phyloP scores from a whole-genome alignment of 2,888 invertebrate genomes.

The Resseliella maxima region DNA sequence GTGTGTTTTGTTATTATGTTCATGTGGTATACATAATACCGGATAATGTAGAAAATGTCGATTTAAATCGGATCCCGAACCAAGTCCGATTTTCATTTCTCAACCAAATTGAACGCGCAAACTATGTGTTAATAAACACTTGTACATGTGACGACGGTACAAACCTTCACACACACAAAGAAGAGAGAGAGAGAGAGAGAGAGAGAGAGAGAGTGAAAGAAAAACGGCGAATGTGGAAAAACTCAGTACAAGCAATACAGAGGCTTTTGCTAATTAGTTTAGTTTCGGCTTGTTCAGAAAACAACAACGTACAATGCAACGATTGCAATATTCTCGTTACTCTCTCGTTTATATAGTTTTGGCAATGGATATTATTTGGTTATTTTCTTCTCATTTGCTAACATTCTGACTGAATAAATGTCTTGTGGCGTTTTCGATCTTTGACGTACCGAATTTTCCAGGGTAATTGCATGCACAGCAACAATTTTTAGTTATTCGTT shows the following conservation, averaged over 20 bases:
- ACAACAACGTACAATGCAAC: not conserved
- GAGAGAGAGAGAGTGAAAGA: no score
- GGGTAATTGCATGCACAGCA: not conserved
- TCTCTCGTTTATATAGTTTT: not conserved
- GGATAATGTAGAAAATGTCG: not conserved
- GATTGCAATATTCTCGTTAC: not conserved
- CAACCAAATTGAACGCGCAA: not conserved
- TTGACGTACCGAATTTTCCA: constrained; percentile 1
- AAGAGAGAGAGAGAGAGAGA: no score
- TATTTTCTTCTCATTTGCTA: constrained; percentile 7
- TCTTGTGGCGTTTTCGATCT: constrained; percentile 35
- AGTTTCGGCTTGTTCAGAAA: constrained; percentile 4
- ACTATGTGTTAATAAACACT: no score
- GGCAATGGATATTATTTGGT: constrained; percentile 20
- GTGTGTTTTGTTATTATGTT: not conserved
- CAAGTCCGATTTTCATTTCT: no score
- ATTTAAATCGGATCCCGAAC: not conserved
- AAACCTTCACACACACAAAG: no score
- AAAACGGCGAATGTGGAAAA: not conserved
- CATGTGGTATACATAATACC: not conserved
- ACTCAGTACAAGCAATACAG: not conserved
- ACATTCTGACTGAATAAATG: not conserved
- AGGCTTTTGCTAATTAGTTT: constrained; percentile 44
- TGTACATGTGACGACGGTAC: no score
- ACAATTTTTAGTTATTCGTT: not conserved